phyloP scores from a whole-genome alignment of 2,888 invertebrate genomes.

The Cremastinae sp. region DNA sequence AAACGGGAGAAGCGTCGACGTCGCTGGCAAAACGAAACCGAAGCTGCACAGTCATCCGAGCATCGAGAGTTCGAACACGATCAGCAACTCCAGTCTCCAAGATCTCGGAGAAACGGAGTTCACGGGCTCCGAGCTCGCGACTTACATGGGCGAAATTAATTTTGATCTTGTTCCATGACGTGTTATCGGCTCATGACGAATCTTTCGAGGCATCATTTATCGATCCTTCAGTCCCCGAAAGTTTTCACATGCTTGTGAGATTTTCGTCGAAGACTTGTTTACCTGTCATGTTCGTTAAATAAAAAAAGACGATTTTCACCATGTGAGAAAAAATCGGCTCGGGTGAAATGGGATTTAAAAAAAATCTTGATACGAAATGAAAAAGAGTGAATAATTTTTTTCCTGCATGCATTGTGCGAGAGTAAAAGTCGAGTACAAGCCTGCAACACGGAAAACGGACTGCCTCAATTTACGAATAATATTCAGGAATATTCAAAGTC shows the following conservation, averaged over 20 bases:
- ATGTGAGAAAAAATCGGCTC: no score
- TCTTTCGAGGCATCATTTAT: not conserved
- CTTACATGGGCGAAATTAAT: constrained; percentile 87
- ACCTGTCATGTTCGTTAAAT: no score
- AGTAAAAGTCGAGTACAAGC: constrained; percentile 19
- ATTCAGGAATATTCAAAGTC: not conserved
- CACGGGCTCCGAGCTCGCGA: constrained; percentile 85
- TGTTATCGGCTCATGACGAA: constrained; percentile 19
- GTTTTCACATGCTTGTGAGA: not conserved
- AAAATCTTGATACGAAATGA: not conserved
- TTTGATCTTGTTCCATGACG: constrained; percentile 73
- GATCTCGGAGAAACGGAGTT: constrained; percentile 86
- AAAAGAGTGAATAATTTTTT: constrained; percentile 1
- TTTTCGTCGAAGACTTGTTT: no score
- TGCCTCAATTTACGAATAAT: constrained; percentile 7
- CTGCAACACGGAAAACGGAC: constrained; percentile 1
- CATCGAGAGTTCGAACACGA: constrained; percentile 82
- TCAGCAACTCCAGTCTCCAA: constrained; percentile 89
- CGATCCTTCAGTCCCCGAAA: constrained; percentile 15
- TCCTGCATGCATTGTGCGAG: no score
- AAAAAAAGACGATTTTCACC: no score
- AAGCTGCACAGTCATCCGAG: constrained; percentile 81
- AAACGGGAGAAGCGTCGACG: constrained; percentile 46
- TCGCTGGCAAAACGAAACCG: constrained; percentile 18
- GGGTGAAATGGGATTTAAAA: not conserved